Base-by-base conservation (phyloP, 2,888 invertebrate genomes). In the Lydus trimaculatus region DNA sequence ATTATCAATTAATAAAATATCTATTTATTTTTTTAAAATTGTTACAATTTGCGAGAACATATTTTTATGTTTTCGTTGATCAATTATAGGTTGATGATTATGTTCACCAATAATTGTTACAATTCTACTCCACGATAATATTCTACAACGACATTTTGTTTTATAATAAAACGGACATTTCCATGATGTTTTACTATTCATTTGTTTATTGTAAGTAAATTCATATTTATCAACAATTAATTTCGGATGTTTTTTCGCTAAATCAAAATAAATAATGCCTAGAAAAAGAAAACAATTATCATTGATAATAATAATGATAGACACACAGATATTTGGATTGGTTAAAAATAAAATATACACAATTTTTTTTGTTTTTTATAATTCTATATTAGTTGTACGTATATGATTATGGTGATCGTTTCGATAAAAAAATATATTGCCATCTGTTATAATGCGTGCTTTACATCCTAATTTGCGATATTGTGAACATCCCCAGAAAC, bases 401-500 rank as follows among this genome's bases (percentile, higher is more conserved):
- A 17, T 28, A 58, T 75, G 75, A 62, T 75, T 75, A 48, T 75
- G 75, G 15, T n/a, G 23, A 61, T 70, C 66, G 31, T 64, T 67
- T 1, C 61, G 61, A 43, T 67, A 61, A 28, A 72, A 59, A 11
- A 75, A 56, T 48, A 15, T 52, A 28, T 65, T 66, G 8, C 65
- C 67, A n/a, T 67, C 33, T 0, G 76, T 75, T 60, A 72, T 73
- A 13, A 76, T 43, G 31, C 77, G 69, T n/a, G 76, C 77, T 64
- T 71, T 72, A 68, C 78, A 78, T 20, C 69, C 73, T 9, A 65
- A 67, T 52, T 70, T 71, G 43, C 72, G 69, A 61, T 74, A 74
- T 23, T 73, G 69, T 0, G 74, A 65, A 64, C 78, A 78, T 58
- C 75, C 73, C 77, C 77, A 78, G 68, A 77, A 77, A 48, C 67